Base-by-base conservation (phyloP, 1,140 invertebrate species). In the Apolygus lucorum region DNA sequence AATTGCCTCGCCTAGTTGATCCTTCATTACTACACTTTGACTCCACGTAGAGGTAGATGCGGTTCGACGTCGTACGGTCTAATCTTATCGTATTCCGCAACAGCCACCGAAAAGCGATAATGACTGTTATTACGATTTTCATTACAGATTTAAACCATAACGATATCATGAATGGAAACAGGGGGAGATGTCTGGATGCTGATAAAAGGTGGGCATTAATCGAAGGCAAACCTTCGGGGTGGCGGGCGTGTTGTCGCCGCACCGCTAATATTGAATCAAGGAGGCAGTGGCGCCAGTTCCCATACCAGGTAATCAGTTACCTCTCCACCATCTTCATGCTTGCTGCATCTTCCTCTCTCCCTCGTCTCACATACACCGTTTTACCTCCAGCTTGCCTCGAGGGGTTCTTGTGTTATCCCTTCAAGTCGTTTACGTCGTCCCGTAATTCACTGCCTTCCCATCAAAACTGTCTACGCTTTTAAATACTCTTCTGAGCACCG, bases 251-350 rank as follows among this genome's bases (percentile, higher is more conserved):
- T 59, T 59, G 54, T 59, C 54, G 54, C 54, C 54, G 13, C 54
- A 14, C 22, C 54, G 54, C 54, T 59, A 59, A 59, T 59, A 59
- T 59, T 59, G 54, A 59, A 59, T 59, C 11, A 59, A 59, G 22
- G 22, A 59, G 54, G 54, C 54, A 59, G 54, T 59, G 54, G 54
- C 54, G 54, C 54, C 54, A 59, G 54, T 13, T 24, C 22, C 22
- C 54, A 59, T 59, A 59, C 54, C 22, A 22, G 54, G 54, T 21
- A 59, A 59, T 59, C 54, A 59, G 54, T 59, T 59, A 59, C 11
- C 54, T 59, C 54, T 24, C 34, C 4, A 42, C 34, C 34, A 17
- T 42, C 34, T 4, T 8, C 34, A n/a, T n/a, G n/a, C n/a, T n/a
- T n/a, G n/a, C n/a, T n/a, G n/a, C n/a, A n/a, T n/a, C n/a, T n/a